A percentile compares a stretch with the other conserved stretches of the same genome.
phyloP scores from a whole-genome alignment of 2,888 invertebrate species.

The Listrodromus nycthemerus region DNA sequence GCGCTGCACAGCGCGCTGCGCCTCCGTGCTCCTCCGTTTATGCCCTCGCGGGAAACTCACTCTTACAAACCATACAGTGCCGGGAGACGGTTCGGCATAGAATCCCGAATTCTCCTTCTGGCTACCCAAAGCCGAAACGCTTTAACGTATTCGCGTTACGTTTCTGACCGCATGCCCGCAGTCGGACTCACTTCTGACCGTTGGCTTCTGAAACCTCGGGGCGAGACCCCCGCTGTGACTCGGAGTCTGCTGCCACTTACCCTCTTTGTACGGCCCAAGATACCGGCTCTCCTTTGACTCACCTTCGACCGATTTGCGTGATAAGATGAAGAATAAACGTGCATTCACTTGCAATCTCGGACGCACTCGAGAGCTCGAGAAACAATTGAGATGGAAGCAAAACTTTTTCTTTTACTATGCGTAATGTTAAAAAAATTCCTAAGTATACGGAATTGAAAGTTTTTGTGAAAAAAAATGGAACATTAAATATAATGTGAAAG shows the following conservation, averaged over 20 bases:
- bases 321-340: conserved; percentile 29
- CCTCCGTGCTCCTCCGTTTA: conserved; percentile 45
- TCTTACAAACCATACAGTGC: conserved; percentile 5
- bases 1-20: conserved; percentile 23
- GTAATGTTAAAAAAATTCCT: neutral
- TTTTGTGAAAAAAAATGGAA: no score
- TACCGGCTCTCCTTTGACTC: conserved; percentile 43
- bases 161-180: conserved; percentile 50
- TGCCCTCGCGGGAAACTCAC: conserved; percentile 51
- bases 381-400: neutral
- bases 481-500: no score
- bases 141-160: conserved; percentile 61
- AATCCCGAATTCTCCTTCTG: conserved; percentile 18
- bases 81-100: conserved; percentile 16
- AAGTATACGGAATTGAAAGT: neutral
- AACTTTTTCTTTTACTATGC: neutral
- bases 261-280: conserved; percentile 1
- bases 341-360: conserved; percentile 3
- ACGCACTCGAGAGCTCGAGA: conserved; percentile 7
- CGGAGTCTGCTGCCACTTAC: conserved; percentile 7
- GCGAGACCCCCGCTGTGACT: conserved; percentile 32
- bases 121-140: conserved; percentile 36
- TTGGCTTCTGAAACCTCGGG: conserved; percentile 36
- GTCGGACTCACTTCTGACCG: conserved; percentile 43
- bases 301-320: conserved; percentile 25